phyloP scores from a whole-genome alignment of 2,113 vertebrate genomes.

The Salvator merianae region DNA sequence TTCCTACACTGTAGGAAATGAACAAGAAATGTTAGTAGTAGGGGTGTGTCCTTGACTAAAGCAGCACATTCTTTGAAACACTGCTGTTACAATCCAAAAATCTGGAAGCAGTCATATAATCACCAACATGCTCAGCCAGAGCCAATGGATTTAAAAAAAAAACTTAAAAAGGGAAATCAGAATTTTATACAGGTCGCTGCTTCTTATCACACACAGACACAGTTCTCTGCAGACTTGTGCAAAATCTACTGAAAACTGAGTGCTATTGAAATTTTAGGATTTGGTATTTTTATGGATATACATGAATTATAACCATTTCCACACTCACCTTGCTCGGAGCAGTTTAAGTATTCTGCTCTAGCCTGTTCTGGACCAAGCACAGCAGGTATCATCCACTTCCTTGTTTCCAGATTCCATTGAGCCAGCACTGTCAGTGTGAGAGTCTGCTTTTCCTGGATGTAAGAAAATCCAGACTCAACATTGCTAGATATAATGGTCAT shows the following conservation, averaged over 20 bases:
- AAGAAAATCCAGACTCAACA: no score
- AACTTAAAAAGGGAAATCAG: not conserved
- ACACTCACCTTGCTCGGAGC: no score
- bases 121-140: not conserved
- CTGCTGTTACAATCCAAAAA: conserved; percentile 6
- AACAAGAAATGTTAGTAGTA: conserved; percentile 27
- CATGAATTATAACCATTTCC: not conserved
- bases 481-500: no score
- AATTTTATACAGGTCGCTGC: not conserved
- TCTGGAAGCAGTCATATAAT: conserved; percentile 23
- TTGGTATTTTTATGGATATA: not conserved
- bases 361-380: no score
- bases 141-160: not conserved
- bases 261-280: not conserved
- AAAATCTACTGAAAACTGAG: not conserved
- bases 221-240: not conserved
- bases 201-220: not conserved
- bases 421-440: no score
- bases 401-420: no score
- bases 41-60: conserved; percentile 21
- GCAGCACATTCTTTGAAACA: conserved; percentile 22
- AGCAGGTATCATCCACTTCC: no score
- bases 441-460: no score
- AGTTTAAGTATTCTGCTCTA: no score
- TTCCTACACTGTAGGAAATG: conserved; percentile 22